Evolutionary conservation across 1,140 invertebrate genomes (phyloP).

Genomic region (Rhopalosiphum maidis): DNA sequence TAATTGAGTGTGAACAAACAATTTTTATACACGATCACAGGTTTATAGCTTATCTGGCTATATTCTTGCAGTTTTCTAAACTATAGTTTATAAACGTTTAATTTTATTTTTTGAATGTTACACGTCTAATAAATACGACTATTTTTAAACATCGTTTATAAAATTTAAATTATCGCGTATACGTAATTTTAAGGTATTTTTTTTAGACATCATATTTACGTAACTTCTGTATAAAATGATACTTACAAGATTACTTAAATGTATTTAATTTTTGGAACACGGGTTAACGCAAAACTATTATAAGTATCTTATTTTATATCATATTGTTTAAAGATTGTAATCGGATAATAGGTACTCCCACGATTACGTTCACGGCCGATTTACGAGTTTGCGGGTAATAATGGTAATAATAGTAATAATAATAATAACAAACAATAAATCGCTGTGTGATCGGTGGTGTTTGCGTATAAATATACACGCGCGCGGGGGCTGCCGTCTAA

Average conservation of each 20-base stretch:
- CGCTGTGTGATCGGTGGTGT: background rate
- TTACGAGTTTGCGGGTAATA: background rate
- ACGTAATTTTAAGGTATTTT: background rate
- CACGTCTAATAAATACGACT: background rate
- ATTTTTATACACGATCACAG: background rate
- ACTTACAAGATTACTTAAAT: background rate
- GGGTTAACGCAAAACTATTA: background rate
- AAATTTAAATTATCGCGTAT: no score
- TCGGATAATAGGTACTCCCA: background rate
- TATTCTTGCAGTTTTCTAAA: background rate
- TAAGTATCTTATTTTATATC: background rate
- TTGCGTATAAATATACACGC: background rate
- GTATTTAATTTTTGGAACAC: background rate
- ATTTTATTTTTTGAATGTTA: background rate
- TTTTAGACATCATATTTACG: background rate
- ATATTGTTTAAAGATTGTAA: background rate
- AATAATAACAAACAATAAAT: conserved; percentile 2
- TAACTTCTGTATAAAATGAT: background rate
- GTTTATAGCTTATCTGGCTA: background rate
- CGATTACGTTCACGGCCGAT: background rate
- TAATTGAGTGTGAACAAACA: background rate
- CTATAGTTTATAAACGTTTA: background rate
- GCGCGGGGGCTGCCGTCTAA: conserved; percentile 19
- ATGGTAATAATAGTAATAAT: background rate
- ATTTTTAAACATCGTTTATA: background rate